Base-by-base conservation (phyloP, 1,140 invertebrate genomes). In the Lithobius niger region DNA sequence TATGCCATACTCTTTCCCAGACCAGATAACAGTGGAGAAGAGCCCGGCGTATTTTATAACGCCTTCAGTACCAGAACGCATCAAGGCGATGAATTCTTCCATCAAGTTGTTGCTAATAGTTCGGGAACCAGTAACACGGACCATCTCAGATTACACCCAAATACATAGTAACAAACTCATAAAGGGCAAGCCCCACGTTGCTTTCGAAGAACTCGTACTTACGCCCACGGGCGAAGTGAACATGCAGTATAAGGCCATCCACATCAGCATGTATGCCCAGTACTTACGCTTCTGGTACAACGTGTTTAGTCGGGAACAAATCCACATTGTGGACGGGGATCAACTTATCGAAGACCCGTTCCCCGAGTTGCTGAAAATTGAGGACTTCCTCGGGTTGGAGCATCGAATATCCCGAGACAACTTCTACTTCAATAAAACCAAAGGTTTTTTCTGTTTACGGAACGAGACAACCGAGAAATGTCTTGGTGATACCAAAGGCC, bases 301-400 rank as follows among this genome's bases (percentile, higher is more conserved):
- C 42, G 68, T 70, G 36, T 79, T 79, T 62, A 71, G 74, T 2
- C 55, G 70, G 2, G 45, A 66, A 3, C 76, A 79, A 59, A 69
- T 79, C 43, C 72, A 74, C 54, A 68, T 79, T 49, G 74, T 79
- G 6, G 74, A 74, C 65, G 78, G 78, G 1, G 76, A 79, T 62
- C 66, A 67, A 43, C 64, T 79, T 2, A 70, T 79, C 21, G 61
- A 59, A 22, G 65, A 76, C 62, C 77, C 77, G 0, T 73, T 71
- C 1, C 60, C 60, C 1, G 77, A 78, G 62, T 59, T 79, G 56
- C 63, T 65, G 13, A 64, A 69, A 47, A 66, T 76, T 4, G 76
- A 79, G 60, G 60, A 66, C 18, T 79, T 79, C 63, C 64, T 79
- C 3, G 71, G 72, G 26, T 56, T 79, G 16, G 59, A 65, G 27